These are phyloP conservation scores for Eumacrocentrus americanus DNA, from an alignment of 2,888 invertebrate species.

Conservation along the genomic window DNA sequence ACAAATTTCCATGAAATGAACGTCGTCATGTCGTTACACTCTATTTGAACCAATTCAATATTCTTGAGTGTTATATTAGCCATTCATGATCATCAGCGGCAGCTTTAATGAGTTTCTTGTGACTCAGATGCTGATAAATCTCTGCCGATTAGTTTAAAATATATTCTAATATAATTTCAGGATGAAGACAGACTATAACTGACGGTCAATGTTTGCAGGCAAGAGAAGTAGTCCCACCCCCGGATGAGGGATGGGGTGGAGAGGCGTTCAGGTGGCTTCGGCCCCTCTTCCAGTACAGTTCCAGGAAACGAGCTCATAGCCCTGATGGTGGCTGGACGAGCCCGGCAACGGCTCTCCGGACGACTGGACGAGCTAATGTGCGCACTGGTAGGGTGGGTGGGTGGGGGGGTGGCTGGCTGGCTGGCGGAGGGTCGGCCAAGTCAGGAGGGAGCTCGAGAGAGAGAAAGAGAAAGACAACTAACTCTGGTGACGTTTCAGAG, in stretches of 20 bases:
- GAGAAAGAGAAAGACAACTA: slow-evolving; percentile 27
- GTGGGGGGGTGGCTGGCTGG: slow-evolving; percentile 40
- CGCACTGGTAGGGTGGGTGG: slow-evolving; percentile 35
- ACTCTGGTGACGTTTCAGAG: slow-evolving; percentile 51
- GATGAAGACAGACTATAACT: too few species aligned
- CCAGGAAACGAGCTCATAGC: slow-evolving; percentile 48
- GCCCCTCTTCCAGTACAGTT: slow-evolving; percentile 38
- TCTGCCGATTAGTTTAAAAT: too few species aligned
- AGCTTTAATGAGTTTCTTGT: too few species aligned
- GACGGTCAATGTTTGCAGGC: slow-evolving; percentile 10
- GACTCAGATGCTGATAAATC: too few species aligned
- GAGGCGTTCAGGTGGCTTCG: slow-evolving; percentile 34
- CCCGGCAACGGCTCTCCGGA: slow-evolving; percentile 45
- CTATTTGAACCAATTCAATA: too few species aligned
- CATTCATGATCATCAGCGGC: too few species aligned
- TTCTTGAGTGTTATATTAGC: too few species aligned
- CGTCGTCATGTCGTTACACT: too few species aligned
- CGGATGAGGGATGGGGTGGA: slow-evolving; percentile 15
- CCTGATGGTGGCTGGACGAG: slow-evolving; percentile 42
- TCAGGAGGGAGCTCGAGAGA: slow-evolving; percentile 33
- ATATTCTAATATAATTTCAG: not conserved
- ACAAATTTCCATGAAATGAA: too few species aligned
- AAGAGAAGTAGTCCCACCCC: slow-evolving; percentile 9
- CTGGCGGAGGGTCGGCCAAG: slow-evolving; percentile 32
- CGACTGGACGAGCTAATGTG: slow-evolving; percentile 50